Conservation (phyloP, 2,113 vertebrate species). For the Pampusana beccarii region DNA sequence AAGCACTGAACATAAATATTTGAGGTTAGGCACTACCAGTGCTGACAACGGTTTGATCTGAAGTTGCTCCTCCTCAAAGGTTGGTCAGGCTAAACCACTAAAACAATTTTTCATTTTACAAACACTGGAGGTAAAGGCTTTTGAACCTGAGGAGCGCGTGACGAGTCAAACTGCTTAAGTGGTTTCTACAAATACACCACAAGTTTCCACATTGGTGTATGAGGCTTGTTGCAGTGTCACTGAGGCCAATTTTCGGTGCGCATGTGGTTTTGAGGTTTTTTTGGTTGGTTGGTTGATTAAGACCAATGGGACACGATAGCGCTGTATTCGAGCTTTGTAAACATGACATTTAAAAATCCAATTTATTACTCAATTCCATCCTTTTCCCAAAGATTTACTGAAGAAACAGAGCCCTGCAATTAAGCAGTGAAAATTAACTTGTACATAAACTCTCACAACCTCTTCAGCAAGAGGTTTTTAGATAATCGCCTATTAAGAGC, state of each 20-base stretch:
- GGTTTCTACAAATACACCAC: not conserved
- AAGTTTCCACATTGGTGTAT: not conserved
- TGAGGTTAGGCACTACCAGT: not conserved
- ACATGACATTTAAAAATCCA: not conserved
- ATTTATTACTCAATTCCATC: not conserved
- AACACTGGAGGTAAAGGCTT: not conserved
- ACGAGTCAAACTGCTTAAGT: not conserved
- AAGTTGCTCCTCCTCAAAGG: not conserved
- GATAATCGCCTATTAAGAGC: not conserved
- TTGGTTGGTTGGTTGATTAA: not conserved
- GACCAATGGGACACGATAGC: not conserved
- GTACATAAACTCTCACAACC: not conserved
- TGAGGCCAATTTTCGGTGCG: not conserved
- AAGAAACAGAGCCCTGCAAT: not conserved
- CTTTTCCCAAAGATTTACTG: not conserved
- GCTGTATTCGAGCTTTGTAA: not conserved
- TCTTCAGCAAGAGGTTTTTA: not conserved
- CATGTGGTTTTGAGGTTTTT: not conserved
- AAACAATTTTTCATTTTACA: not conserved
- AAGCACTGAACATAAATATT: not conserved
- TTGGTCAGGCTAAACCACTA: not conserved
- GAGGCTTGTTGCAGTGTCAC: not conserved
- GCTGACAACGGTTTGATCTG: not conserved
- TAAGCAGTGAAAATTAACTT: too few relatives aligned
- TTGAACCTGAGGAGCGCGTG: not conserved